phyloP scores from a whole-genome alignment of 2,888 invertebrate species.

The Sericinus montela region DNA sequence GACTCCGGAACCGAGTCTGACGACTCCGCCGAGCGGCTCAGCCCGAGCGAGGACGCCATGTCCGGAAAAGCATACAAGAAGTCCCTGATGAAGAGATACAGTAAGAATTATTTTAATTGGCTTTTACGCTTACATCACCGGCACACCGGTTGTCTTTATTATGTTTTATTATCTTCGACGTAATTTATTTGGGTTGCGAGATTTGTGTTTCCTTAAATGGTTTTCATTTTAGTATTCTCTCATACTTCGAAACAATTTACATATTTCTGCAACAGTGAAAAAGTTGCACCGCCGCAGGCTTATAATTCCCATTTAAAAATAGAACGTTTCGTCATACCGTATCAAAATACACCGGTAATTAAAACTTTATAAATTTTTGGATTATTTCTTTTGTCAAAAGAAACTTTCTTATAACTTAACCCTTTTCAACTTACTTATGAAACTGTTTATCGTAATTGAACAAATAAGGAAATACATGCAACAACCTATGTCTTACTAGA shows the following conservation, averaged over 20 bases:
- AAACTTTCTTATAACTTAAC: no score
- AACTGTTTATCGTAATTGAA: no score
- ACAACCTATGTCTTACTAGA: no score
- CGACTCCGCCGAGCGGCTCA: slow-evolving; percentile 85
- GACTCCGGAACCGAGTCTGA: slow-evolving; percentile 90
- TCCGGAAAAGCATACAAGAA: slow-evolving; percentile 90
- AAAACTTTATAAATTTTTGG: neutral
- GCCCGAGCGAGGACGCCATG: slow-evolving; percentile 78
- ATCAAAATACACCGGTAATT: no score
- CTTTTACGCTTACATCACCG: neutral
- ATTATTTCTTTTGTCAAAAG: no score
- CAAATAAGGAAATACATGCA: no score
- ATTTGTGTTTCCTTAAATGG: no score
- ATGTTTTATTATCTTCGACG: neutral
- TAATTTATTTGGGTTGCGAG: neutral
- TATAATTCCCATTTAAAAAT: neutral
- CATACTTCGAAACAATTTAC: neutral
- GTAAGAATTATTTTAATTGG: slow-evolving; percentile 82
- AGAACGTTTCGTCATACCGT: neutral
- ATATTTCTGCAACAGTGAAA: neutral
- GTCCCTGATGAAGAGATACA: slow-evolving; percentile 94
- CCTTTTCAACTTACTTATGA: no score
- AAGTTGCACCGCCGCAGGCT: neutral
- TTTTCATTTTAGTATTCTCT: no score
- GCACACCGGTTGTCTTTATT: no score